phyloP scores from a whole-genome alignment of 2,113 vertebrate species.

The Heterocephalus glaber region DNA sequence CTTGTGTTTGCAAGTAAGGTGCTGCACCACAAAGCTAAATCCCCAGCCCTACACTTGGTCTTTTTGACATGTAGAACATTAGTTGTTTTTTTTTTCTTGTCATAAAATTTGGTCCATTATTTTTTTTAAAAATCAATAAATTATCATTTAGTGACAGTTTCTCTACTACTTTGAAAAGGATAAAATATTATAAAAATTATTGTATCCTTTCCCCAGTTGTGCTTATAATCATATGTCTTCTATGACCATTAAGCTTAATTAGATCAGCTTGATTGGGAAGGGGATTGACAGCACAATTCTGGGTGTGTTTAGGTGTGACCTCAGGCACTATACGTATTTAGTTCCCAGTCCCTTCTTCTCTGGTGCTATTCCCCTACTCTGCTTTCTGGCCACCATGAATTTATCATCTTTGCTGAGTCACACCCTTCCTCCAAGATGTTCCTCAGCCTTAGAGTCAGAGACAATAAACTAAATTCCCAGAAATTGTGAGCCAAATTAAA shows the following conservation, averaged over 20 bases:
- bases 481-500: background rate
- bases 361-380: background rate
- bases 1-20: too few relatives aligned
- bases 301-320: background rate
- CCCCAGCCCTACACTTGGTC: background rate
- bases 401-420: background rate
- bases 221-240: background rate
- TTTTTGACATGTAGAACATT: background rate
- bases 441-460: background rate
- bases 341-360: background rate
- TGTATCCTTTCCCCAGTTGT: background rate
- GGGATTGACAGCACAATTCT: background rate
- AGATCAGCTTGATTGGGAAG: background rate
- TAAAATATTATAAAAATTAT: background rate
- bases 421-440: background rate
- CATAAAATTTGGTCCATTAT: background rate
- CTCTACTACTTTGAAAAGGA: background rate
- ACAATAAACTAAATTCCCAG: background rate
- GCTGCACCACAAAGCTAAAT: too few relatives aligned
- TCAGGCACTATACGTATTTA: background rate
- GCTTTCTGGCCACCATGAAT: background rate
- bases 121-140: background rate
- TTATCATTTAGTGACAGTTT: background rate
- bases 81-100: conserved; percentile 25
- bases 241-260: background rate